Evolutionary conservation across 2,888 invertebrate genomes (phyloP).

Genomic region (Branchellion lobata): DNA sequence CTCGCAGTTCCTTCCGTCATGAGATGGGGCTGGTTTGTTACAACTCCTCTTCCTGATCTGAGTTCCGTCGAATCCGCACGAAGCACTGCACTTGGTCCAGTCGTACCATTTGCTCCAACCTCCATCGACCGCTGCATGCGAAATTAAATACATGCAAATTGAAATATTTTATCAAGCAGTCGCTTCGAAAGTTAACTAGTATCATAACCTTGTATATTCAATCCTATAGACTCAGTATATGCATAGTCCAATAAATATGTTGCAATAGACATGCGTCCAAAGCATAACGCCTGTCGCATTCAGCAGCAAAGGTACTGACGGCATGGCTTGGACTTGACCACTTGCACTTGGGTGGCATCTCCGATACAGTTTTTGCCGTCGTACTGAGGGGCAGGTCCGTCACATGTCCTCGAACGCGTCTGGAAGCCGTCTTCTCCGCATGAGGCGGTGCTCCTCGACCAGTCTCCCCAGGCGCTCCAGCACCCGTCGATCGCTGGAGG

Average conservation of each 20-base stretch:
- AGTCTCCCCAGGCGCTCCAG: constrained; percentile 47
- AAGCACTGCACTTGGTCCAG: constrained; percentile 49
- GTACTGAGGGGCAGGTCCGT: constrained; percentile 46
- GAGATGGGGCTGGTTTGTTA: constrained; percentile 42
- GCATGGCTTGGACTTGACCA: constrained; percentile 41
- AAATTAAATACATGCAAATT: neutral
- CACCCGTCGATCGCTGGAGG: constrained; percentile 46
- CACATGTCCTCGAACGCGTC: constrained; percentile 45
- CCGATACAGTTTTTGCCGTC: constrained; percentile 47
- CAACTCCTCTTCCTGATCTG: constrained; percentile 45
- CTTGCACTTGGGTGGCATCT: constrained; percentile 34
- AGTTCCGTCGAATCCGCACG: constrained; percentile 48
- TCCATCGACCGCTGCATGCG: constrained; percentile 46
- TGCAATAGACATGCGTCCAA: too few relatives aligned
- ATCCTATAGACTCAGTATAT: too few relatives aligned
- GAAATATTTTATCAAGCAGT: neutral
- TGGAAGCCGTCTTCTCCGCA: constrained; percentile 46
- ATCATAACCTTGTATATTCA: too few relatives aligned
- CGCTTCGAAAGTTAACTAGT: neutral
- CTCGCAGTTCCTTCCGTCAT: constrained; percentile 45
- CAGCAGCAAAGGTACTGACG: too few relatives aligned
- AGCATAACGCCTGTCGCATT: too few relatives aligned
- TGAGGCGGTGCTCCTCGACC: constrained; percentile 44
- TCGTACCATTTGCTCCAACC: constrained; percentile 49
- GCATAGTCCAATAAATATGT: too few relatives aligned